Percentiles rank a stretch among this genome's conserved stretches.
These are phyloP conservation scores for Neopipo cinnamomea DNA, from an alignment of 2,113 vertebrate species.

Conservation along the genomic window DNA sequence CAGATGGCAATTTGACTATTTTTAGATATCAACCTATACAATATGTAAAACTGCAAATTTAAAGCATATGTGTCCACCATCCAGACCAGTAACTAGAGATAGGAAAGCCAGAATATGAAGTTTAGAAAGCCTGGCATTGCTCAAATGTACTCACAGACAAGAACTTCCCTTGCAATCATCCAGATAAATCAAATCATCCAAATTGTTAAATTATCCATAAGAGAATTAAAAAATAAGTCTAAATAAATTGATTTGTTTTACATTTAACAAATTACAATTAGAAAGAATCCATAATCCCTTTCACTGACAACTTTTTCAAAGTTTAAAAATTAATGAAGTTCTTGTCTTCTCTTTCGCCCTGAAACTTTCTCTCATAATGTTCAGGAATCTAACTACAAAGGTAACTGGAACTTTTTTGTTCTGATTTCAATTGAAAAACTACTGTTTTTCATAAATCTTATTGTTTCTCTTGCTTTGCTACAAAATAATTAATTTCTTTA, in stretches of 20 bases:
- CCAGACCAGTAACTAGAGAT: neutral
- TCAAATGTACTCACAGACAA: neutral
- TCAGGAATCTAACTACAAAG: neutral
- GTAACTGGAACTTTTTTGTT: neutral
- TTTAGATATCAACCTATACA: neutral
- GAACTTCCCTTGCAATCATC: neutral
- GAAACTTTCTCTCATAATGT: neutral
- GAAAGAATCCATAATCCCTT: neutral
- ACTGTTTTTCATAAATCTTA: neutral
- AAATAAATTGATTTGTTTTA: constrained; percentile 34
- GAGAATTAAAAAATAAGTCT: neutral
- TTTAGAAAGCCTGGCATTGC: neutral
- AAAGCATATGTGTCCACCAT: neutral
- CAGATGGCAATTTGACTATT: neutral
- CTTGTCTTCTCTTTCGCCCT: neutral
- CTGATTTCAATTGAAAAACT: neutral
- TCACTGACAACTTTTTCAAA: neutral
- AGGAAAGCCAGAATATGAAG: neutral
- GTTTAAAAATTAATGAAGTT: neutral
- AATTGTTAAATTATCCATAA: constrained; percentile 24
- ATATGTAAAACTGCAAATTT: neutral
- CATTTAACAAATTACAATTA: constrained; percentile 24
- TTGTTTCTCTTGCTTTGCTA: neutral
- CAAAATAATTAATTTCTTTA: neutral
- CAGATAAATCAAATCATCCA: neutral